phyloP scores from a whole-genome alignment of 2,888 invertebrate genomes.

The Adela reaumurella region DNA sequence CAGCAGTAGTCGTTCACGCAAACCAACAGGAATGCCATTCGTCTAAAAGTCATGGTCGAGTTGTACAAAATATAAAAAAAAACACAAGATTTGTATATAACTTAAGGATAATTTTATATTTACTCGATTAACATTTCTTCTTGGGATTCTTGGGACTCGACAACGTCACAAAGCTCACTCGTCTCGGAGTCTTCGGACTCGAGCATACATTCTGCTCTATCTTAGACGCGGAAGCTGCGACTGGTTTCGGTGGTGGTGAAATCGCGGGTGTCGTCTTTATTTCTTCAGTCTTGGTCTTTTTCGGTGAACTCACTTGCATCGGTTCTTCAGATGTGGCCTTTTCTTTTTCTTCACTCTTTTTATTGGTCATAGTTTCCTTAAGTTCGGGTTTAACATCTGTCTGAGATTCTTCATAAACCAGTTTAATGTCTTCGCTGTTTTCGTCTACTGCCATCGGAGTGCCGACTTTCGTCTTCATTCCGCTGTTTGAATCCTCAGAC shows the following conservation, averaged over 20 bases:
- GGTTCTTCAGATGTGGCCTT: constrained; percentile 17
- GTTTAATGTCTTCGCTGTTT: constrained; percentile 56
- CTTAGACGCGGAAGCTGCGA: constrained; percentile 1
- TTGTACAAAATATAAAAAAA: no score
- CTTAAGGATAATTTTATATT: no score
- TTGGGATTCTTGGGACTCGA: constrained; percentile 74
- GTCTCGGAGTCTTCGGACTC: constrained; percentile 58
- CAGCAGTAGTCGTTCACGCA: no score
- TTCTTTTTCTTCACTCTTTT: constrained; percentile 3
- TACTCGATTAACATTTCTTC: constrained; percentile 24
- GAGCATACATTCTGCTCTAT: constrained; percentile 18
- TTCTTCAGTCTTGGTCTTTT: constrained; percentile 31
- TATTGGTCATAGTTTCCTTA: neutral
- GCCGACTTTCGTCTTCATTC: constrained; percentile 27
- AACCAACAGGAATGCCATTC: no score
- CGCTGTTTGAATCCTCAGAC: constrained; percentile 45
- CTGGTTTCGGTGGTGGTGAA: neutral
- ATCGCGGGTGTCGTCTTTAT: constrained; percentile 10
- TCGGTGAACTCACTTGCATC: constrained; percentile 25
- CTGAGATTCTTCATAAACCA: constrained; percentile 56
- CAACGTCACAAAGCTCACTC: constrained; percentile 71
- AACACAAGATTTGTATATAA: no score
- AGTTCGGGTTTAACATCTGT: constrained; percentile 8
- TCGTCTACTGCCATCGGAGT: constrained; percentile 22
- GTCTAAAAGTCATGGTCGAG: no score